phyloP scores from a whole-genome alignment of 2,888 invertebrate species.

The Drosophila limbata region DNA sequence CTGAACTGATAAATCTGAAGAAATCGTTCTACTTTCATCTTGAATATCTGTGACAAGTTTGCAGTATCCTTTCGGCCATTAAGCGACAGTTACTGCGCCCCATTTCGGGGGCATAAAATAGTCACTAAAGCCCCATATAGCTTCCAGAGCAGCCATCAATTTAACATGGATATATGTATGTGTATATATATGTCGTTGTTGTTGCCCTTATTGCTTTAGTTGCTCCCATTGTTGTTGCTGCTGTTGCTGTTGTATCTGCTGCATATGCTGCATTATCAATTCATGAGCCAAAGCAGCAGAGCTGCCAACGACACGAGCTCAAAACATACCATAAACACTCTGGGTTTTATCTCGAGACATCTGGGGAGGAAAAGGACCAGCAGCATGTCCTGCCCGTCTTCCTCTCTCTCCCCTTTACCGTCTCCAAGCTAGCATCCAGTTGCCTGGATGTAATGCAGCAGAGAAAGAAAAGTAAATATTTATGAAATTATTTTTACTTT shows the following conservation, averaged over 20 bases:
- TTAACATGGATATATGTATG: constrained; percentile 58
- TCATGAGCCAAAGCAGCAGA: constrained; percentile 57
- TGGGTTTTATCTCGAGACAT: constrained; percentile 55
- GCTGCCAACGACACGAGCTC: constrained; percentile 57
- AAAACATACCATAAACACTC: constrained; percentile 65
- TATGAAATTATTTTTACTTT: constrained; percentile 29
- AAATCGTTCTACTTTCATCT: constrained; percentile 23
- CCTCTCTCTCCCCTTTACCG: background rate
- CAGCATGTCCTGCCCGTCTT: constrained; percentile 3
- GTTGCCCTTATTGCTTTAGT: constrained; percentile 17
- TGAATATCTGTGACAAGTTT: constrained; percentile 1
- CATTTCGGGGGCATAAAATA: constrained; percentile 40
- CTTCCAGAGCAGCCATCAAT: constrained; percentile 64
- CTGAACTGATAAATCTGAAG: constrained; percentile 10
- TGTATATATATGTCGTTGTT: constrained; percentile 12
- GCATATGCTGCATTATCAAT: constrained; percentile 76
- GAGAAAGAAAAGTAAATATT: constrained; percentile 34
- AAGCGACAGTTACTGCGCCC: constrained; percentile 15
- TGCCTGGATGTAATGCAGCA: constrained; percentile 16
- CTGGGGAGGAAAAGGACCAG: background rate
- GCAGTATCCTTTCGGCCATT: constrained; percentile 4
- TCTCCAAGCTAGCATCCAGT: constrained; percentile 24
- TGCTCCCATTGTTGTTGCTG: constrained; percentile 19
- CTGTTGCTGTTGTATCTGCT: constrained; percentile 48
- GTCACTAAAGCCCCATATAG: constrained; percentile 30